Base-by-base conservation (phyloP, 2,888 invertebrate genomes). In the Lacanobia oleracea region DNA sequence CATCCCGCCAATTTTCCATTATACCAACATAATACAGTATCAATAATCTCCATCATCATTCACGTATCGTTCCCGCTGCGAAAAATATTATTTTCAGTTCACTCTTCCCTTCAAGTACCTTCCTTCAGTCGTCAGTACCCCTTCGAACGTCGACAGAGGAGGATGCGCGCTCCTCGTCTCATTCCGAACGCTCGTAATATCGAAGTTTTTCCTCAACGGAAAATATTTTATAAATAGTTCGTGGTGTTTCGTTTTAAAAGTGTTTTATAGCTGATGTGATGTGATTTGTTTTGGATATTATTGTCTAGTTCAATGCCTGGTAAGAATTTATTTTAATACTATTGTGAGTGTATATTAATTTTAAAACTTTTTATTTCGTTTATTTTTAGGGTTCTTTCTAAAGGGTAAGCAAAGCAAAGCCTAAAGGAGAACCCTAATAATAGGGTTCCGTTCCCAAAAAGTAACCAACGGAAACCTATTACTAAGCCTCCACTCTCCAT, bases 261-360 rank as follows among this genome's bases (percentile, higher is more conserved):
- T 84, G 76, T 8, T 70, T 10, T 43, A n/a, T 50, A 50, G 53
- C 65, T 72, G 21, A 59, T 80, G 88, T 87, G 75, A 89, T 89
- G 90, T 89, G 88, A 87, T 76, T 76, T 63, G 21, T 71, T 72
- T 76, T 77, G 79, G 80, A 79, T 82, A 68, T 67, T 33, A 70
- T 56, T 61, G 59, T 53, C 67, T 77, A 72, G 60, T 84, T 89
- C 86, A 75, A 91, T 91, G 90, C 90, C 91, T 79, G 91, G 90
- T 91, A 84, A 78, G 87, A 51, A 7, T 43, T 27, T 16, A 2
- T 37, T 74, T 23, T 12, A 12, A 18, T 27, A 2, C 5, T 2
- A 10, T 21, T 37, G n/a, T 18, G 4, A 16, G 3, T 50, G 18
- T 6, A 5, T 6, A 6, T 3, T 33, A 48, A 45, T n/a, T 33